Conservation (phyloP, 2,888 invertebrate genomes). For the Drosophila demipolita region DNA sequence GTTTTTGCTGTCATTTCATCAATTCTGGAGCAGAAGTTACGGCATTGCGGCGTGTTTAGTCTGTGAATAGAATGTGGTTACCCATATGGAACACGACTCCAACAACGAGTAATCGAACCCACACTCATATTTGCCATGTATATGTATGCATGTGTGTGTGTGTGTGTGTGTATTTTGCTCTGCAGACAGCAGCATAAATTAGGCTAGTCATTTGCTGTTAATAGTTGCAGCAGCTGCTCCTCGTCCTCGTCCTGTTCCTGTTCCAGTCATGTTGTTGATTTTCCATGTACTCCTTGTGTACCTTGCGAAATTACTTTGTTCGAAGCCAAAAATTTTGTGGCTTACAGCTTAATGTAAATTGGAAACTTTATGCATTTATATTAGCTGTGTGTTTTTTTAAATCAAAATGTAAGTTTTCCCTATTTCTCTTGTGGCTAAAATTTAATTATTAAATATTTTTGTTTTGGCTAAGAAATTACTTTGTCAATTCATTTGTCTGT, state of each 20-base stretch:
- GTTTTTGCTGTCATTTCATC: constrained; percentile 64
- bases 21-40: constrained; percentile 68
- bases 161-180: constrained; percentile 26
- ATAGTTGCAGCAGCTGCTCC: constrained; percentile 62
- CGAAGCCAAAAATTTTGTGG: neutral
- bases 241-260: neutral
- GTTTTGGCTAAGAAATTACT: neutral
- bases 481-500: neutral
- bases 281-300: constrained; percentile 58
- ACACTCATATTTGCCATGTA: neutral
- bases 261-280: constrained; percentile 45
- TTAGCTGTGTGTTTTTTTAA: neutral
- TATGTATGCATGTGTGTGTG: neutral
- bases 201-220: constrained; percentile 75
- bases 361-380: constrained; percentile 2
- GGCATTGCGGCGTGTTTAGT: constrained; percentile 71
- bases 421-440: neutral
- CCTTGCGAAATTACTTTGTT: constrained; percentile 64
- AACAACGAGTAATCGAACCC: constrained; percentile 16
- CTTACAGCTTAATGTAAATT: constrained; percentile 7
- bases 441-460: neutral
- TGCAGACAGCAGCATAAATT: constrained; percentile 70
- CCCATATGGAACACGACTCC: constrained; percentile 46
- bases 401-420: neutral
- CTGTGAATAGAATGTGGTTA: constrained; percentile 63